Base-by-base conservation (phyloP, 2,888 invertebrate genomes). In the Tinea semifulvella region DNA sequence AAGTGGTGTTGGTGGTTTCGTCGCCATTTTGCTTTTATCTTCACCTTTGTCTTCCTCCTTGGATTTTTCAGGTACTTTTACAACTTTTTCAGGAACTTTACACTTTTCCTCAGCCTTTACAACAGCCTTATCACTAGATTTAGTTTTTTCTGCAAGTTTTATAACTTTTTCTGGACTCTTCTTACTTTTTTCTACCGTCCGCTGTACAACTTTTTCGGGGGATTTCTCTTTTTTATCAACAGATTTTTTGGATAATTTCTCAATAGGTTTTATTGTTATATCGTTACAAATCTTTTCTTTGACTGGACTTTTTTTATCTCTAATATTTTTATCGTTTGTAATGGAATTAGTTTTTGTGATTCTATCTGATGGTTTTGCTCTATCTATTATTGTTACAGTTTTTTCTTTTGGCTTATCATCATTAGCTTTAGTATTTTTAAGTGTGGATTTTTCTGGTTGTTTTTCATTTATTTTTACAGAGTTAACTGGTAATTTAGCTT, bases 331-430 rank as follows among this genome's bases (percentile, higher is more conserved):
- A 5, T 39, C 40, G n/a, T 14, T 40, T 22, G 20, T 22, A 44
- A 48, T 43, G 19, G 47, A 31, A 42, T 46, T 53, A 40, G 46
- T 54, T 46, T 52, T 47, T 49, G 56, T 56, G 50, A 55, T 57
- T 47, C 57, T 63, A 22, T 74, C 71, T 31, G 60, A 49, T 19
- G 46, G 20, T 57, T 65, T 74, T 14, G 47, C 39, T 52, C 61
- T 73, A 49, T 79, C 79, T 49, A 73, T 60, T 51, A 75, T 77
- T 42, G 71, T 76, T 6, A 76, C 75, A 16, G 75, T 42, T 56
- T 79, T 79, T 45, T 76, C 77, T 57, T 74, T 77, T 10, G 58
- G 52, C 55, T 75, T 79, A 11, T 75, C 76, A 58, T 80, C 79
- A 42, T 76, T 71, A 42, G 75, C 76, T 60, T 66, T 68, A 1